Conservation (phyloP, 1,140 invertebrate genomes). For the Homalodisca vitripennis region DNA sequence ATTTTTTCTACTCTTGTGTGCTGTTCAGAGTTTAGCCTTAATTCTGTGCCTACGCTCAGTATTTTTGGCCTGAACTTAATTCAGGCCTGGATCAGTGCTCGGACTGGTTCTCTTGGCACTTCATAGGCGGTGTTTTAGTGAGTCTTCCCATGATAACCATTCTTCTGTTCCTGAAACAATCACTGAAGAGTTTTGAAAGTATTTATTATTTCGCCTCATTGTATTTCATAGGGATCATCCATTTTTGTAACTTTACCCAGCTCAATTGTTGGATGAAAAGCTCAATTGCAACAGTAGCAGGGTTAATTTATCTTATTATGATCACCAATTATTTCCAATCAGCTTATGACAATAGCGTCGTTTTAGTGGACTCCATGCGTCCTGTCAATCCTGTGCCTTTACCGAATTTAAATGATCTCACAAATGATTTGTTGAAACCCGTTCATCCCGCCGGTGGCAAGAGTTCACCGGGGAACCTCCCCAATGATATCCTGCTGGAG, state of each 20-base stretch:
- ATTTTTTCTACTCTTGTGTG: slow-evolving; percentile 55
- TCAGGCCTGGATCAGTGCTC: slow-evolving; percentile 51
- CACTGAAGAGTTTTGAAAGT: slow-evolving; percentile 28
- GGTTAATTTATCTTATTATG: slow-evolving; percentile 20
- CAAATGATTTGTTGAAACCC: no score
- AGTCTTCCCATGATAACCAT: slow-evolving; percentile 80
- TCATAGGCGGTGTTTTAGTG: slow-evolving; percentile 78
- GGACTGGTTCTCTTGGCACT: slow-evolving; percentile 87
- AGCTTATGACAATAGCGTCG: not conserved
- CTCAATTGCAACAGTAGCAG: slow-evolving; percentile 65
- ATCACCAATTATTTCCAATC: slow-evolving; percentile 10
- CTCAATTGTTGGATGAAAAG: slow-evolving; percentile 94
- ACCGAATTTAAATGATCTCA: no score
- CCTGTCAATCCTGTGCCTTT: slow-evolving; percentile 12
- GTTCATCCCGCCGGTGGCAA: no score
- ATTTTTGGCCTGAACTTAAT: slow-evolving; percentile 28
- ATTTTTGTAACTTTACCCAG: slow-evolving; percentile 94
- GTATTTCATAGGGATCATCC: slow-evolving; percentile 73
- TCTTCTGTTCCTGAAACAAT: slow-evolving; percentile 66
- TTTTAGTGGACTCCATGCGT: not conserved
- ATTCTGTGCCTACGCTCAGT: slow-evolving; percentile 58
- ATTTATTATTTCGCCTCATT: slow-evolving; percentile 60
- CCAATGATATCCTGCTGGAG: no score
- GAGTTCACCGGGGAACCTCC: no score
- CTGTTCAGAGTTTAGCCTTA: slow-evolving; percentile 63